These are phyloP conservation scores for Drosophila funebris DNA, from an alignment of 1,140 invertebrate genomes.

Conservation along the genomic window DNA sequence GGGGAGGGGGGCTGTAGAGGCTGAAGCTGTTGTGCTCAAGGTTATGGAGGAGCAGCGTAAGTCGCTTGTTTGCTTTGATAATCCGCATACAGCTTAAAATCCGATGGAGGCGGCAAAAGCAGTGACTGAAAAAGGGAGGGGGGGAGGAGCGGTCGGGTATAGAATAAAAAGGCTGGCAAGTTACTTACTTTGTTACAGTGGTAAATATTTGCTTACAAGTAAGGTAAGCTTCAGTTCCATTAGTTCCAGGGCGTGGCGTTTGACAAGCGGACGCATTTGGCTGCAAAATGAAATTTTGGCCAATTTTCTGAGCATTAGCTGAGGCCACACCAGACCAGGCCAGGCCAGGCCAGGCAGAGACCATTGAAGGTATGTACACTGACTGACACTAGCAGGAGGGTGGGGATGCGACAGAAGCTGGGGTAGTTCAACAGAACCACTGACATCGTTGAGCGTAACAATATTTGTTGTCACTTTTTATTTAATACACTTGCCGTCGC, in stretches of 20 bases:
- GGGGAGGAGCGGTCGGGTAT: not conserved
- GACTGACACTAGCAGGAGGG: not conserved
- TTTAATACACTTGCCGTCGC: conserved; percentile 62
- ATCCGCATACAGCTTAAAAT: conserved; percentile 77
- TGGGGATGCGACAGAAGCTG: too few species aligned
- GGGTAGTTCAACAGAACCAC: conserved; percentile 1
- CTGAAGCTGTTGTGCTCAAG: not conserved
- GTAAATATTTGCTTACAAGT: conserved; percentile 79
- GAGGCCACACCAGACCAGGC: too few species aligned
- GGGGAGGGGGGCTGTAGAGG: not conserved
- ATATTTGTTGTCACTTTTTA: conserved; percentile 79
- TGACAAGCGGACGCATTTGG: conserved; percentile 26
- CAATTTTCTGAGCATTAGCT: conserved; percentile 79
- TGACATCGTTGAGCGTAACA: conserved; percentile 51
- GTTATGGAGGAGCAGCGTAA: conserved; percentile 19
- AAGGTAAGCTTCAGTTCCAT: conserved; percentile 79
- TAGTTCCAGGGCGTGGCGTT: conserved; percentile 55
- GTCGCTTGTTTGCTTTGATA: conserved; percentile 73
- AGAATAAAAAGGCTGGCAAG: conserved; percentile 26
- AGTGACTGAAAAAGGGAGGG: not conserved
- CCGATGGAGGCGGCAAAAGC: not conserved
- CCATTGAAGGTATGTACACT: not conserved
- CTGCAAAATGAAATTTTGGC: conserved; percentile 74
- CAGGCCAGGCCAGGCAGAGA: conserved; percentile 4
- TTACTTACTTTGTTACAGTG: conserved; percentile 71